Evolutionary conservation across 2,888 invertebrate genomes (phyloP), one percentile per base, ranked within the genome.

Genomic region (Temnothorax ravouxi): DNA sequence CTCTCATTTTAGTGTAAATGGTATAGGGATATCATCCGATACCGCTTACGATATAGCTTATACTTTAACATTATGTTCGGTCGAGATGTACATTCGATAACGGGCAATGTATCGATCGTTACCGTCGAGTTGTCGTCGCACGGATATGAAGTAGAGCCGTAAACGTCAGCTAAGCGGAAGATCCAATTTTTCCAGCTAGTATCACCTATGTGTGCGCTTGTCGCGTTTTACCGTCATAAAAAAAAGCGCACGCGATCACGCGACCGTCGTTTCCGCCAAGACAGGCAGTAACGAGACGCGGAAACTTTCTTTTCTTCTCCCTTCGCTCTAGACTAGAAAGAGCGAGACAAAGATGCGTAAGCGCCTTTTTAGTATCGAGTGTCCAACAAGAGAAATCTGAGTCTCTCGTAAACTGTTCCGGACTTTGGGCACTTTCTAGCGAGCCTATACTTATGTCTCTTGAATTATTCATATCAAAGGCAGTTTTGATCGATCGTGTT

Each of bases 161-260:
- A 67, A 80, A 62, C 34, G 54, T 75, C 44, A 79, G 56, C 71
- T 83, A 50, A 79, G 87, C 79, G 79, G 83, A 85, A 85, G 88
- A 84, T 87, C 82, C 88, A 84, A 88, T 88, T 88, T 88, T 88
- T 88, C 87, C 84, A 61, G 75, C 59, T 59, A 79, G 81, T 64
- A 29, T 52, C 66, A 61, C 59, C 74, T 80, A 76, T 81, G 74
- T 75, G 83, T 74, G 56, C 54, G 44, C 75, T 69, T 15, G 75
- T 76, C 82, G 75, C 76, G 72, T 83, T 67, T 77, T 67, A 44
- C 8, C 13, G 64, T 62, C 47, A 56, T 79, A 75, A 82, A 79
- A 72, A 64, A 41, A 62, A 47, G 18, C 11, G 25, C 54, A 9
- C 56, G 50, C 50, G 61, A 71, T 56, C 64, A 86, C 71, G 74